Base-by-base conservation (phyloP, 1,140 invertebrate species). In the Arctopsyche grandis region DNA sequence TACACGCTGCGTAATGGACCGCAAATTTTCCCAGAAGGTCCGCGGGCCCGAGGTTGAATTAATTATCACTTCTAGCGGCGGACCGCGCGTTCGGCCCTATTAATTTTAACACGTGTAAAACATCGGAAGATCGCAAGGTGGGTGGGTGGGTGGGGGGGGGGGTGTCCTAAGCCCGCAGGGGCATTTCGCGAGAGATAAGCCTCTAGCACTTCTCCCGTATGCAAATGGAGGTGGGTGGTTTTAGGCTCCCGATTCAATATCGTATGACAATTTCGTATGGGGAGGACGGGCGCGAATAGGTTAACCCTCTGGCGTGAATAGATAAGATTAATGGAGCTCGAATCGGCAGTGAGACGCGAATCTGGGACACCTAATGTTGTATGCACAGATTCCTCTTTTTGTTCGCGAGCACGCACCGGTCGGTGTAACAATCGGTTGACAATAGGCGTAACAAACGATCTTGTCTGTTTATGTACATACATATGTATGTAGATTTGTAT, bases 301-400 rank as follows among this genome's bases (percentile, higher is more conserved):
- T 76, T 58, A 77, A 69, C 80, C 80, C 80, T 77, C 80, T 71
- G 73, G 78, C 78, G 80, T 80, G 80, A 82, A 82, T 82, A 82
- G 80, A 82, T 82, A 82, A 82, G 80, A 82, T 82, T 82, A 82
- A 82, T 82, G 80, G 78, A 74, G 75, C 75, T 46, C 24, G 43
- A 78, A 82, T 82, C 78, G 75, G 73, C 78, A 75, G 80, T 56
- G 77, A 78, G 80, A 38, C 74, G 80, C 78, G 80, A 78, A 79
- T 77, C 48, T 82, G 80, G 79, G 74, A 78, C 80, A 78, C 60
- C 48, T 52, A 52, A 52, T 52, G 16, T 52, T 52, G 16, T 52
- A 52, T 38, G 29, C 29, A 56, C 52, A 56, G 29, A 4, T 21
- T 56, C 52, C 52, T 56, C 52, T 16, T 21, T 56, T 66, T 66